These are phyloP conservation scores for Syngnathus floridae DNA, from an alignment of 2,113 vertebrate species.

Conservation along the genomic window DNA sequence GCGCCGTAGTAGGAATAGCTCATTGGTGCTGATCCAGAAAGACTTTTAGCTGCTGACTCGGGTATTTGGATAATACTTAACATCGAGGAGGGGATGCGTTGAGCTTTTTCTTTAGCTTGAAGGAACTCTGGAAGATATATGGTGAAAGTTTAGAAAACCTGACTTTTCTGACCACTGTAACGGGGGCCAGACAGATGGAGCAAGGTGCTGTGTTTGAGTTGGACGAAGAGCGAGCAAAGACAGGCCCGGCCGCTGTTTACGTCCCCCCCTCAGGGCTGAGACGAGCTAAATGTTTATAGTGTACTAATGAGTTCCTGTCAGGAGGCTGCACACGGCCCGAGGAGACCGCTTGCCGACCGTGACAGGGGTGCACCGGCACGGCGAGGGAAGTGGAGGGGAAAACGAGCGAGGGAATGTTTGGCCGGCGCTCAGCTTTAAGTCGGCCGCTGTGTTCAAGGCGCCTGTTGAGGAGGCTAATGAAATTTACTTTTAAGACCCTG, in stretches of 20 bases:
- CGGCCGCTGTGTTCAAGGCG: slow-evolving; percentile 21
- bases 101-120: background rate
- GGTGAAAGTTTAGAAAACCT: too few species aligned
- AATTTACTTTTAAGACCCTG: slow-evolving; percentile 43
- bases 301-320: slow-evolving; percentile 70
- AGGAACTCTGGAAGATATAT: too few species aligned
- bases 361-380: slow-evolving; percentile 32
- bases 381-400: slow-evolving; percentile 17
- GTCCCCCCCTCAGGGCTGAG: slow-evolving; percentile 31
- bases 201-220: slow-evolving; percentile 20
- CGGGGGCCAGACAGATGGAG: background rate
- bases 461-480: slow-evolving; percentile 22
- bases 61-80: background rate
- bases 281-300: slow-evolving; percentile 66
- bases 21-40: background rate
- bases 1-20: background rate
- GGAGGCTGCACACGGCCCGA: slow-evolving; percentile 42
- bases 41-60: background rate
- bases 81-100: background rate
- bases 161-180: too few species aligned
- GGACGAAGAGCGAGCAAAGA: slow-evolving; percentile 14
- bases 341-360: slow-evolving; percentile 40
- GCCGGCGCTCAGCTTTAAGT: slow-evolving; percentile 29
- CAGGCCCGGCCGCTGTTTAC: slow-evolving; percentile 21
- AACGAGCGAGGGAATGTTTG: slow-evolving; percentile 32